Conservation (phyloP, 2,113 vertebrate genomes). For the Malurus cyaneus region DNA sequence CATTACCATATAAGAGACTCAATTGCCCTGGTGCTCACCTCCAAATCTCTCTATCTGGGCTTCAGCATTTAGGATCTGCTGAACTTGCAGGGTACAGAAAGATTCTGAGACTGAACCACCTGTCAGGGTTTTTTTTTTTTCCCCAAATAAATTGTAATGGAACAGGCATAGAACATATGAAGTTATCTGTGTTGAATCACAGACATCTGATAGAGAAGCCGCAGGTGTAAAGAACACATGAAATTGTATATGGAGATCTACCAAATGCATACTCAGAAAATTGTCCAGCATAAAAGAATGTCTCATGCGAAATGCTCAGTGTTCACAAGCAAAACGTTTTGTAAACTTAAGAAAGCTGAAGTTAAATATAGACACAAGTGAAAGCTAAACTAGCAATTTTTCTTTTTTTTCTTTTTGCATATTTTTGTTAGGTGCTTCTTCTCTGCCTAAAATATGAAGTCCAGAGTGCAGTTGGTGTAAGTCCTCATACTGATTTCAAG, state of each 20-base stretch:
- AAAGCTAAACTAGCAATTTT: constrained; percentile 33
- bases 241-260: background rate
- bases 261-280: constrained; percentile 18
- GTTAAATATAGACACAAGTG: constrained; percentile 56
- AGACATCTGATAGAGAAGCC: background rate
- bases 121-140: background rate
- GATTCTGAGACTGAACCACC: background rate
- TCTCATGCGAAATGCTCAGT: constrained; percentile 39
- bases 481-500: constrained; percentile 49
- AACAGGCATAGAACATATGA: background rate
- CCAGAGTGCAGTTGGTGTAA: constrained; percentile 61
- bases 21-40: background rate
- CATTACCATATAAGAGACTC: background rate
- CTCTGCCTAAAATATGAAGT: constrained; percentile 64
- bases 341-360: constrained; percentile 59
- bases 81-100: background rate
- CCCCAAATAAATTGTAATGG: background rate
- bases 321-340: constrained; percentile 37
- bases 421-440: constrained; percentile 69
- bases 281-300: constrained; percentile 41
- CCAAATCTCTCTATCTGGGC: background rate
- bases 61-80: background rate
- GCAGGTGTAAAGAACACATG: background rate
- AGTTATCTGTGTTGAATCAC: constrained; percentile 4
- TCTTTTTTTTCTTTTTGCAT: constrained; percentile 58